A percentile compares a stretch with the other conserved stretches of the same genome.
Conservation (phyloP, 2,888 invertebrate species). For the Philhelius pedissequus region DNA sequence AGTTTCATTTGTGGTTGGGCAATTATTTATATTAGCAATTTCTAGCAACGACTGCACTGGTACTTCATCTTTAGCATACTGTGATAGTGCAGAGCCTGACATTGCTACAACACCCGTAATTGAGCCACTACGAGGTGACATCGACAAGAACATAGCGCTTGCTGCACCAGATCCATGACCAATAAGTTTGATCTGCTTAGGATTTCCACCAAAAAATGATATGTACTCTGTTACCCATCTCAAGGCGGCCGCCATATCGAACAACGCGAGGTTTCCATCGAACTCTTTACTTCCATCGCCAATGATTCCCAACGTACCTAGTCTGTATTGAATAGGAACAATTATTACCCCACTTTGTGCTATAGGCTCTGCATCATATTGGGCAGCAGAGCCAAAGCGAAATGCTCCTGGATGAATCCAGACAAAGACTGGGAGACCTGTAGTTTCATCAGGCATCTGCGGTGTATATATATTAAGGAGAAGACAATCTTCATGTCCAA, state of each 20-base stretch:
- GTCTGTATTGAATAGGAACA: constrained; percentile 87
- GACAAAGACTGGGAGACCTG: constrained; percentile 85
- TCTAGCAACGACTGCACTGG: constrained; percentile 82
- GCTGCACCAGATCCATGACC: constrained; percentile 90
- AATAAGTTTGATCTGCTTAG: constrained; percentile 84
- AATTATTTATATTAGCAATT: constrained; percentile 83
- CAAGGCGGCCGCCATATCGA: constrained; percentile 86
- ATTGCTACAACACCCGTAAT: constrained; percentile 84
- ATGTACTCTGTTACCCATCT: constrained; percentile 86
- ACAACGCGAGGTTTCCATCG: constrained; percentile 87
- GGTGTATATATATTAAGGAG: constrained; percentile 88
- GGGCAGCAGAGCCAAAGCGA: constrained; percentile 85
- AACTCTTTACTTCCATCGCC: constrained; percentile 86
- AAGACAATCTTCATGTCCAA: constrained; percentile 85
- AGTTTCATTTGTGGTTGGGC: constrained; percentile 81
- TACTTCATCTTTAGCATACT: constrained; percentile 84
- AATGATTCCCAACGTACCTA: constrained; percentile 88
- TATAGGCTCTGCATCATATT: not conserved
- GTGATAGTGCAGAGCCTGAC: constrained; percentile 87
- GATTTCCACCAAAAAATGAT: constrained; percentile 86
- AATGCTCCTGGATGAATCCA: constrained; percentile 91
- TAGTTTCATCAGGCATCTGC: constrained; percentile 82
- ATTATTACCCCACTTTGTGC: constrained; percentile 84
- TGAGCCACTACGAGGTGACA: constrained; percentile 82
- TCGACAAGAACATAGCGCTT: constrained; percentile 84